These are phyloP conservation scores for Aricia artaxerxes DNA, from an alignment of 2,888 invertebrate species.

Conservation along the genomic window DNA sequence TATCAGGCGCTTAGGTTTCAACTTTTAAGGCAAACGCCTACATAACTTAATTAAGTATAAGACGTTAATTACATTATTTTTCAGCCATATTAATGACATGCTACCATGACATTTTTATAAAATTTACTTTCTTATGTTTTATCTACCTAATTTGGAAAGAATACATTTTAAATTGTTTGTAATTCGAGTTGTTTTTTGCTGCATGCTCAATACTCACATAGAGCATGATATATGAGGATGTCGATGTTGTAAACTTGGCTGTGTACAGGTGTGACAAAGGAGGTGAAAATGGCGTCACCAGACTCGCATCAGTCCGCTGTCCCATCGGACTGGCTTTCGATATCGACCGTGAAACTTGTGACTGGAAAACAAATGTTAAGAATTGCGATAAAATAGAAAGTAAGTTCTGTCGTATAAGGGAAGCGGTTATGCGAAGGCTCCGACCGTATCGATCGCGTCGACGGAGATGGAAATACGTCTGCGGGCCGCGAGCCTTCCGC, in stretches of 20 bases:
- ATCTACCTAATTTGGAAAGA: neutral
- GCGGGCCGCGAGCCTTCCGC: slow-evolving; percentile 62
- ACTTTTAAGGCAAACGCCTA: neutral
- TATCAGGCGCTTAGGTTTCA: neutral
- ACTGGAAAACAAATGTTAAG: slow-evolving; percentile 98
- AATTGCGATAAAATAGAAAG: slow-evolving; percentile 96
- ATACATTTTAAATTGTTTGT: neutral
- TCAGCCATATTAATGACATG: neutral
- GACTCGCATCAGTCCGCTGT: slow-evolving; percentile 94
- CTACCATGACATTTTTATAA: neutral
- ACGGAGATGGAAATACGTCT: slow-evolving; percentile 44
- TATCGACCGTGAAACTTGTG: slow-evolving; percentile 96
- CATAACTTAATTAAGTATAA: neutral
- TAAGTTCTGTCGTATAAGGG: slow-evolving; percentile 83
- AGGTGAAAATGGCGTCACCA: slow-evolving; percentile 90
- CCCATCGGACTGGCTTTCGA: slow-evolving; percentile 95
- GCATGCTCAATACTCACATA: neutral
- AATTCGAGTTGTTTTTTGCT: neutral
- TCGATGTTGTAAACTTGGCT: slow-evolving; percentile 60
- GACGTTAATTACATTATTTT: neutral
- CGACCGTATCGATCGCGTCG: slow-evolving; percentile 53
- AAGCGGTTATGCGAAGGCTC: slow-evolving; percentile 72
- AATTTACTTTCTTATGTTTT: neutral
- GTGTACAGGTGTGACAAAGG: slow-evolving; percentile 94
- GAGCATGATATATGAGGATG: slow-evolving; percentile 13